Percentiles rank a stretch among this genome's conserved stretches.
These are phyloP conservation scores for Melanotaenia parkinsoni DNA, from an alignment of 2,797 vertebrate species.

Conservation along the genomic window DNA sequence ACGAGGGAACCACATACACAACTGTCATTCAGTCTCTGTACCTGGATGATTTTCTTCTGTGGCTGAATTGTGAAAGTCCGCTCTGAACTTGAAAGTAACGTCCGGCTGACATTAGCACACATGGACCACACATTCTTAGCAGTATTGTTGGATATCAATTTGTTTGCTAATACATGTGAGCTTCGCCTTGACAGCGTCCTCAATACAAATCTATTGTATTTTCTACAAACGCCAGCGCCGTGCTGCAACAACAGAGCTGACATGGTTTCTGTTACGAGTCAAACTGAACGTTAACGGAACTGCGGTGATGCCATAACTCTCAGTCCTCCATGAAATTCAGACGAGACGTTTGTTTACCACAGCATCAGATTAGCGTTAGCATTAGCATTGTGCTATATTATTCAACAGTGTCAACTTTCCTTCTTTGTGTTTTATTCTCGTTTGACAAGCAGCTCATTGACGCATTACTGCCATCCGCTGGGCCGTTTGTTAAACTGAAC, in stretches of 20 bases:
- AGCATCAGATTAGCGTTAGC: background rate
- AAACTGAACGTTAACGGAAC: background rate
- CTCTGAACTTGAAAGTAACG: slow-evolving; percentile 14
- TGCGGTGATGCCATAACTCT: slow-evolving; percentile 19
- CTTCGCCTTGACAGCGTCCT: slow-evolving; percentile 56
- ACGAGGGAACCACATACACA: background rate
- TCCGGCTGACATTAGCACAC: slow-evolving; percentile 22
- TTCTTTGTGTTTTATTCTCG: background rate
- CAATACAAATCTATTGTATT: slow-evolving; percentile 34
- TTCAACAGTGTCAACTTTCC: background rate
- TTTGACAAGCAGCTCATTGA: too few relatives aligned
- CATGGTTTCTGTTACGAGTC: slow-evolving; percentile 58
- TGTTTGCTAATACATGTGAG: slow-evolving; percentile 26
- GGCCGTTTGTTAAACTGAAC: background rate
- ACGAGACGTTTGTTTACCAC: slow-evolving; percentile 35
- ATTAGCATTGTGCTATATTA: slow-evolving; percentile 41
- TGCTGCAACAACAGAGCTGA: slow-evolving; percentile 69
- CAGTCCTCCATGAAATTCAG: background rate
- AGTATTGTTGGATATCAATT: background rate
- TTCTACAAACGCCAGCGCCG: slow-evolving; percentile 55
- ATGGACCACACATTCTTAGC: slow-evolving; percentile 19
- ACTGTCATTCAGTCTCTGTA: slow-evolving; percentile 23
- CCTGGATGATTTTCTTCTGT: slow-evolving; percentile 67
- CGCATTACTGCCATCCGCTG: slow-evolving; percentile 2
- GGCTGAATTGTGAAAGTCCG: slow-evolving; percentile 32